Evolutionary conservation across 2,797 vertebrate genomes (phyloP).

Genomic region (Ceryle rudis): DNA sequence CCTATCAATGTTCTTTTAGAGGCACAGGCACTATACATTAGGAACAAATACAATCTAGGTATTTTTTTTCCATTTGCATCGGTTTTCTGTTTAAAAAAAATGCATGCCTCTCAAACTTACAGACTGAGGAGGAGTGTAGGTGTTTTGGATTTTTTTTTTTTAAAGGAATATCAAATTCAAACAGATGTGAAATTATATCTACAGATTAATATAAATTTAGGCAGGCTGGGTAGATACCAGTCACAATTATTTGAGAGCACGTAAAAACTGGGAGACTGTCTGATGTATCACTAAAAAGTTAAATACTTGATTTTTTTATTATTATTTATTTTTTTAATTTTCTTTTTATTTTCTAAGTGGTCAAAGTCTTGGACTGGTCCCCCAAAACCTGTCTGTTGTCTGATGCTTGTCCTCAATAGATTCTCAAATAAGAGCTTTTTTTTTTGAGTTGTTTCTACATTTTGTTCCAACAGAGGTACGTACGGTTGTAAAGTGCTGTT

Average conservation of each 20-base stretch:
- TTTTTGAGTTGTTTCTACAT: neutral
- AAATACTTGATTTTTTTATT: neutral
- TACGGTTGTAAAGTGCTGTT: conserved; percentile 16
- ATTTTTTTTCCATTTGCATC: neutral
- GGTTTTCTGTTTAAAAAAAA: neutral
- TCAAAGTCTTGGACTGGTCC: neutral
- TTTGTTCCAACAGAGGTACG: conserved; percentile 6
- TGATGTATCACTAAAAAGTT: neutral
- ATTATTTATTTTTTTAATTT: too few relatives aligned
- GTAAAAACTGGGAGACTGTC: neutral
- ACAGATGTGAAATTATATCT: too few relatives aligned
- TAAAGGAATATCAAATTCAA: neutral
- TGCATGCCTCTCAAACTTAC: neutral
- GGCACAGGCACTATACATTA: neutral
- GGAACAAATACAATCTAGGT: neutral
- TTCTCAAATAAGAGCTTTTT: neutral
- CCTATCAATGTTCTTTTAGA: neutral
- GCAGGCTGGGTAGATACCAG: neutral
- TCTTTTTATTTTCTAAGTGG: too few relatives aligned
- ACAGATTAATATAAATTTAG: neutral
- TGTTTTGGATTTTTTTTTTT: neutral
- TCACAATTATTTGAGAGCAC: neutral
- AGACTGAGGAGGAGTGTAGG: neutral
- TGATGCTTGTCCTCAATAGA: neutral
- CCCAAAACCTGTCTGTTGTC: neutral